Evolutionary conservation across 2,797 vertebrate genomes (phyloP), one percentile per base, ranked within the genome.

Genomic region (Periophthalmus magnuspinnatus): DNA sequence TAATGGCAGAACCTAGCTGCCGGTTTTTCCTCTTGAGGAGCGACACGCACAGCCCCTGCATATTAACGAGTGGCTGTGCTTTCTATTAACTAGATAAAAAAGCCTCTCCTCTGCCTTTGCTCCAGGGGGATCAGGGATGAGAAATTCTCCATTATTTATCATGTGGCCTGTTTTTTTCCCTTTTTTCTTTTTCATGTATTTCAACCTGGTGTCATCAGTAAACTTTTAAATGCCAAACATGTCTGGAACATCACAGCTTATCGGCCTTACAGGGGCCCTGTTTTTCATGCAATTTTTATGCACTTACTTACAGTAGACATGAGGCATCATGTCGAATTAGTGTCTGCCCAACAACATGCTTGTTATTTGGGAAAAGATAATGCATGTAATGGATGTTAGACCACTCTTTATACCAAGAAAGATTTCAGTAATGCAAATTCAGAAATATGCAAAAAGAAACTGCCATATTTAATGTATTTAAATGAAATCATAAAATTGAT

Each of bases 41-140:
- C 94, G 95, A 94, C 94, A 95, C 88, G 81, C 88, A 88, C 94
- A 94, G 94, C 93, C 95, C 95, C 96, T 96, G 97, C 97, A 99
- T 99, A 98, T 99, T 99, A 99, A 99, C 96, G 95, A 97, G 96
- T 96, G 95, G 95, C 94, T 95, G 96, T 85, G 86, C 95, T 98
- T 99, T 98, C 97, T 99, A 99, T 99, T 99, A 99, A 97, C 95
- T 95, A 98, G 97, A 99, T 99, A 97, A 98, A 98, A 94, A 98
- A 96, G 83, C 94, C 94, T 95, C 95, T 97, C 94, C 95, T 89
- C 90, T 91, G 88, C 95, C 95, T 96, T 96, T 96, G 97, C 97
- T 98, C 94, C 94, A 90, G 97, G 97, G 96, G 97, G 94, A 95
- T 95, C 94, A 92, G 91, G 95, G 95, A 97, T 97, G 96, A 95